Evolutionary conservation across 2,797 vertebrate genomes (phyloP).

Genomic region (Malurus leucopterus): DNA sequence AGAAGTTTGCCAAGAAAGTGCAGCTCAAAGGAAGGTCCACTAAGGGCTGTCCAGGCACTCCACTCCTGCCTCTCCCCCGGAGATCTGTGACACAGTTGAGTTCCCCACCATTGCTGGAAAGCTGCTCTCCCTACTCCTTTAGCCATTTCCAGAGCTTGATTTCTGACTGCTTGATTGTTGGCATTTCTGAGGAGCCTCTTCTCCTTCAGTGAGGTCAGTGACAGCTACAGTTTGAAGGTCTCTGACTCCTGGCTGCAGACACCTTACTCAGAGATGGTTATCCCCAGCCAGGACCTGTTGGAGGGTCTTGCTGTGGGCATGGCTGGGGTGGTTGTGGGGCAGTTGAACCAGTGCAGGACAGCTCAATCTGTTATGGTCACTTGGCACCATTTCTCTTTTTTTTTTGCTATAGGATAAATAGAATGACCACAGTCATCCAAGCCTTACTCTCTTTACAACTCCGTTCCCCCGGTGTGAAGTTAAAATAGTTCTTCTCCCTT

Average conservation of each 20-base stretch:
- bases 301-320: background rate
- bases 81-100: accelerated
- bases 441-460: background rate
- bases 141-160: background rate
- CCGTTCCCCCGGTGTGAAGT: background rate
- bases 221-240: background rate
- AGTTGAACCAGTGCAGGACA: background rate
- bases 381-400: background rate
- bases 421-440: background rate
- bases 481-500: background rate
- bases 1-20: background rate
- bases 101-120: background rate
- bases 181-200: background rate
- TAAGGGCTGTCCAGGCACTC: background rate
- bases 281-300: background rate
- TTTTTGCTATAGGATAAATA: background rate
- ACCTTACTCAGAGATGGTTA: background rate
- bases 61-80: background rate
- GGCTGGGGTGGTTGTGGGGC: background rate
- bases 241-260: background rate
- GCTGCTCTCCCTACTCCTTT: background rate
- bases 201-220: background rate
- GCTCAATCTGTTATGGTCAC: background rate
- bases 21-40: background rate
- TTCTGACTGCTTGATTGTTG: background rate